phyloP scores from a whole-genome alignment of 2,797 vertebrate species.

The Dallia pectoralis region DNA sequence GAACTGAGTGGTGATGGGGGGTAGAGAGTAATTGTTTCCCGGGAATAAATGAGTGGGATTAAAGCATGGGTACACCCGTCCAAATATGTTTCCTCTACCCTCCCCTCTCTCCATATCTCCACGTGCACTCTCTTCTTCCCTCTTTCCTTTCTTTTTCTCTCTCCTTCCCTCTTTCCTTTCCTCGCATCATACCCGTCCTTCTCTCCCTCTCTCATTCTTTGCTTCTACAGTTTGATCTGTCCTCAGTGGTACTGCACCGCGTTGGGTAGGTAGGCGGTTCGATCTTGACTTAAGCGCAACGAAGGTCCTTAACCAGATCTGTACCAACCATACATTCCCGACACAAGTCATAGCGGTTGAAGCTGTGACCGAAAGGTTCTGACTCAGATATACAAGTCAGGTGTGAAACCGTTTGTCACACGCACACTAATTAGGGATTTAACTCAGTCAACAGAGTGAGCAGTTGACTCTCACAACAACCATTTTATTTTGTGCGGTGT shows the following conservation, averaged over 20 bases:
- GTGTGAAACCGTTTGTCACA: slow-evolving; percentile 59
- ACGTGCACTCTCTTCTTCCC: background rate
- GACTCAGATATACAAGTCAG: slow-evolving; percentile 85
- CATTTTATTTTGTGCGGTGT: background rate
- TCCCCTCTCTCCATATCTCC: background rate
- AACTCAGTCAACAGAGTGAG: no score
- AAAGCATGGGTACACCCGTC: no score
- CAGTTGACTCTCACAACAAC: no score
- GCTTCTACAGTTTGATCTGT: slow-evolving; percentile 84
- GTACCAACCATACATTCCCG: slow-evolving; percentile 80
- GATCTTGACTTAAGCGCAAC: slow-evolving; percentile 77
- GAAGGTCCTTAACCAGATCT: slow-evolving; percentile 77
- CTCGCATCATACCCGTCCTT: slow-evolving; percentile 31
- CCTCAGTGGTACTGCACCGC: slow-evolving; percentile 90
- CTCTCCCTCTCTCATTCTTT: background rate
- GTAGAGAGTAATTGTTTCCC: slow-evolving; percentile 42
- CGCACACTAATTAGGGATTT: background rate
- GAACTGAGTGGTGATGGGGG: slow-evolving; percentile 35
- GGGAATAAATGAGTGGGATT: slow-evolving; percentile 5
- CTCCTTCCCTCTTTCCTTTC: slow-evolving; percentile 2
- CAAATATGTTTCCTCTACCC: slow-evolving; percentile 48
- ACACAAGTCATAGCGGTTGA: slow-evolving; percentile 82
- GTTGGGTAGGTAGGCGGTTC: slow-evolving; percentile 87
- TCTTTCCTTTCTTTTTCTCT: background rate
- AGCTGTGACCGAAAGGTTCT: slow-evolving; percentile 96